Base-by-base conservation (phyloP, 2,797 vertebrate species). In the Microchirus variegatus region DNA sequence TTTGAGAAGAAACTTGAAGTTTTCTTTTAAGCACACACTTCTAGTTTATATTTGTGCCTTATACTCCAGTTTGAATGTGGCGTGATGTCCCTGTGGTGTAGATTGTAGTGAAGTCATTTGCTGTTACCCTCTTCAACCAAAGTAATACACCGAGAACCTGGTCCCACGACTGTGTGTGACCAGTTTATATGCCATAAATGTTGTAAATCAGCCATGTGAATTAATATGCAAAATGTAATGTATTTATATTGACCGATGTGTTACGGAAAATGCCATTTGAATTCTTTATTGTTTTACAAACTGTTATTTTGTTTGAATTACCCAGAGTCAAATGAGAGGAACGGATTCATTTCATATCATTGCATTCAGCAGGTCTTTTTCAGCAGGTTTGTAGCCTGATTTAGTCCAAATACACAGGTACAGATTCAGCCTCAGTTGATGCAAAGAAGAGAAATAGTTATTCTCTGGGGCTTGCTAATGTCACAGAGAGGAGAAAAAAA, bases 31-130 rank as follows among this genome's bases (percentile, higher is more conserved):
- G 78, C 71, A 76, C 74, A 84, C 49, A 76, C 75, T 76, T 53
- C 51, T 80, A 18, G 80, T 83, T 61, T 47, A 76, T 85, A 88
- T 81, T 81, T 87, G 93, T 93, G 92, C 92, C 92, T 93, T 93
- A 92, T 85, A 52, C 70, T 83, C 75, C 73, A 65, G 81, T 86
- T 70, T 85, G 80, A 85, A 81, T 89, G 81, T 87, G 70, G 71
- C 74, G 67, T 73, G 67, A 35, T 62, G 63, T 83, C 46, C n/a
- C 57, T 58, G 70, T 81, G 80, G 57, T 75, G 16, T 58, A 69
- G 64, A 61, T 65, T 77, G 68, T 88, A 61, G 75, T 84, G 65
- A 72, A 59, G 55, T 69, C 70, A 69, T 85, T 82, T 52, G 85
- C 77, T 86, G 79, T 79, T 53, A 67, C 12, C 63, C 59, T 67